Conservation (phyloP, 2,888 invertebrate species). For the Trachelus stipa region DNA sequence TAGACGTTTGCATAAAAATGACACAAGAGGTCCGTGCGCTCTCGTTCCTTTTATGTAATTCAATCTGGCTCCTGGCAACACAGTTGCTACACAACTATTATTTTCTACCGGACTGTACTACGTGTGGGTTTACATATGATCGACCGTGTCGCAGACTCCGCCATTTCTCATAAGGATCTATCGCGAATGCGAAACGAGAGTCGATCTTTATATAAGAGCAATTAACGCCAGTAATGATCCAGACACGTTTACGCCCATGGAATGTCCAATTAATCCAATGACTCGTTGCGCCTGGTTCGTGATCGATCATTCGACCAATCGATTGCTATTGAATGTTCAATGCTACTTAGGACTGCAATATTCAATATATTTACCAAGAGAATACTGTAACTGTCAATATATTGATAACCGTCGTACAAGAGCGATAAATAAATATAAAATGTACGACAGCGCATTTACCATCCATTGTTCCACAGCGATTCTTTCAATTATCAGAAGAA, state of each 20-base stretch:
- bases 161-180: neutral
- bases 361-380: neutral
- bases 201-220: neutral
- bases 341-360: neutral
- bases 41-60: neutral
- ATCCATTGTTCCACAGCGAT: neutral
- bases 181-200: neutral
- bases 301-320: conserved; percentile 5
- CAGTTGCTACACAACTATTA: neutral
- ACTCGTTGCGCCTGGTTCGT: conserved; percentile 12
- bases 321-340: neutral
- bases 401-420: neutral
- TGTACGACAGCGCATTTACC: neutral
- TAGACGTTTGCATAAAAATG: neutral
- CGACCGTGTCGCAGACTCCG: neutral
- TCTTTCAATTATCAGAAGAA: neutral
- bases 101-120: neutral
- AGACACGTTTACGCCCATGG: conserved; percentile 8
- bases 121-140: neutral
- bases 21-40: neutral
- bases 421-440: neutral
- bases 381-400: neutral
- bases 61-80: neutral
- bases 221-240: neutral
- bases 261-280: conserved; percentile 30